Percentiles rank a stretch among this genome's conserved stretches.
Evolutionary conservation across 2,113 vertebrate species (phyloP).

Genomic region (Apaloderma vittatum): DNA sequence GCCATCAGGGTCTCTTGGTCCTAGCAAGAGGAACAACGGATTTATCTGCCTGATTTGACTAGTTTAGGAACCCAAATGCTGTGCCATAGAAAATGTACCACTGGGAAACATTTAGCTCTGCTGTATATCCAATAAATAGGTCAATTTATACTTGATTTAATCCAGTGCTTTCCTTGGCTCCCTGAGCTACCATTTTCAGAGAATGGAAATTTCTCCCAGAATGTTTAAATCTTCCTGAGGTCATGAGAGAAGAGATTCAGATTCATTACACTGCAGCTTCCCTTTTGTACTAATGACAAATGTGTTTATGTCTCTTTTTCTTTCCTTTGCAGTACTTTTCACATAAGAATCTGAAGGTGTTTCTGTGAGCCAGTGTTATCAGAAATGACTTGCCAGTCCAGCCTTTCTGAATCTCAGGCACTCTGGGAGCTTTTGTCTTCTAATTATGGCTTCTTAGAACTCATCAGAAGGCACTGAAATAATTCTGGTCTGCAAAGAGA

Average conservation of each 20-base stretch:
- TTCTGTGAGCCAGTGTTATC: background rate
- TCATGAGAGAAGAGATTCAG: fast-evolving
- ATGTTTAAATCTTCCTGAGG: background rate
- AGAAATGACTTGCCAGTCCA: constrained; percentile 9
- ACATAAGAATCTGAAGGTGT: constrained; percentile 93
- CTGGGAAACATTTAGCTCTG: background rate
- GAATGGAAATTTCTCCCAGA: background rate
- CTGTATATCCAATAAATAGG: background rate
- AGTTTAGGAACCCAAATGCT: background rate
- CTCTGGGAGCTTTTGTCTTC: background rate
- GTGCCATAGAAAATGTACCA: background rate
- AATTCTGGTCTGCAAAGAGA: background rate
- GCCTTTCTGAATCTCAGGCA: constrained; percentile 66
- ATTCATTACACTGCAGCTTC: background rate
- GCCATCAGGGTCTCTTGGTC: background rate
- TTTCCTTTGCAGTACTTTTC: constrained; percentile 90
- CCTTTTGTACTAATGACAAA: background rate
- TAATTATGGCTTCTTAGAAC: constrained; percentile 13
- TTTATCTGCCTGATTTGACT: background rate
- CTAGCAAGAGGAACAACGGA: background rate
- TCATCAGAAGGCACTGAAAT: background rate
- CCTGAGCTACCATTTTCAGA: background rate
- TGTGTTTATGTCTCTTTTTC: background rate
- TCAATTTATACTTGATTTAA: background rate
- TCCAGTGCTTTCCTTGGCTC: background rate